Conservation (phyloP, 2,113 vertebrate genomes). For the Excalfactoria chinensis region DNA sequence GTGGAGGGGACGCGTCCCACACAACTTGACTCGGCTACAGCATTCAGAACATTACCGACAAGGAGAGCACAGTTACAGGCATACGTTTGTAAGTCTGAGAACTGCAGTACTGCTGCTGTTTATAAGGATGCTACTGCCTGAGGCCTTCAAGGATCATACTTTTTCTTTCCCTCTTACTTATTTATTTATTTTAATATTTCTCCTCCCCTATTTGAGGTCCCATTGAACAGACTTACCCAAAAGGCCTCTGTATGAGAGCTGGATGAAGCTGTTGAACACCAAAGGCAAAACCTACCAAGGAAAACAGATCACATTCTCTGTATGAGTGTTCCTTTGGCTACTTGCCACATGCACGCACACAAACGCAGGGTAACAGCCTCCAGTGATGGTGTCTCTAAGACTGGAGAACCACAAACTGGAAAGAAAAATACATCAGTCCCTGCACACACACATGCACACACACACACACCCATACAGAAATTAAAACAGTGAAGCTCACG, state of each 20-base stretch:
- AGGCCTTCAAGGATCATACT: constrained; percentile 34
- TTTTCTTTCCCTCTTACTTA: not conserved
- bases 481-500: rapidly evolving
- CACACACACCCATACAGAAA: not conserved
- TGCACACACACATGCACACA: rapidly evolving
- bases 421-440: not conserved
- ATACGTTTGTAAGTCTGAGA: constrained; percentile 45
- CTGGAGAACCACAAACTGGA: not conserved
- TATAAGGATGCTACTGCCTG: constrained; percentile 53
- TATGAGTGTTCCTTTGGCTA: not conserved
- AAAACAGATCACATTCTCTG: constrained; percentile 73
- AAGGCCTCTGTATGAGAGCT: constrained; percentile 98
- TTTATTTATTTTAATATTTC: not conserved
- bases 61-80: constrained; percentile 55
- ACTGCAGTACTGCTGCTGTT: constrained; percentile 58
- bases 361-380: not conserved
- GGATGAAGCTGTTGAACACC: constrained; percentile 98
- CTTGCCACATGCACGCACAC: not conserved
- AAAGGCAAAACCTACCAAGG: constrained; percentile 93
- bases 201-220: constrained; percentile 51
- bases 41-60: constrained; percentile 71
- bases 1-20: constrained; percentile 66
- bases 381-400: not conserved
- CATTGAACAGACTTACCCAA: constrained; percentile 87
- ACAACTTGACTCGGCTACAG: constrained; percentile 81